Base-by-base conservation (phyloP, 1,140 invertebrate genomes). In the Mizuhopecten yessoensis region DNA sequence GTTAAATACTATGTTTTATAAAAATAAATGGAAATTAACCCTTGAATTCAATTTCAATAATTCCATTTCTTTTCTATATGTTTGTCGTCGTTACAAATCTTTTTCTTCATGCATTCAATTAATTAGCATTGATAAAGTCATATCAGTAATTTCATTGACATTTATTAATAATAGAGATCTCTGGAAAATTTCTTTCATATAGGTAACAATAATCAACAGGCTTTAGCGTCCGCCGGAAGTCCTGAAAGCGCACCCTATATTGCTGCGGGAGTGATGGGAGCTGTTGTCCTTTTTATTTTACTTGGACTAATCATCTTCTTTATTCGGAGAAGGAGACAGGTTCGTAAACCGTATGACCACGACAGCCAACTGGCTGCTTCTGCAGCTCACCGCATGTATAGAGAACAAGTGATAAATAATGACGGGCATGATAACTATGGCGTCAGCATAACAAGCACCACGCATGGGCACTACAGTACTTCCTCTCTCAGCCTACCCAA, bases 331-430 rank as follows among this genome's bases (percentile, higher is more conserved):
- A 86, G 89, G 1, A 42, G 88, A 90, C 86, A 92, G 91, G 91
- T 92, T 92, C 34, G 91, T 92, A 92, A 90, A 90, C 57, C 57
- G 23, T 75, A 75, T 75, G 57, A 75, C 57, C 57, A 75, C 57
- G n/a, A 75, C 57, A 75, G 57, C 57, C 57, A 75, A 75, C 57
- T 75, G 57, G 57, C 57, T 75, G 57, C 57, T 75, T 75, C 57
- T 5, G 57, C 57, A 29, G 57, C 57, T 75, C 57, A 75, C 57
- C 57, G 57, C 57, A 75, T 75, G 57, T 75, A 75, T 75, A 75
- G 57, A 75, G 57, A 75, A 29, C 57, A 75, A 0, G 57, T 75
- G 57, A 75, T 75, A 75, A 29, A 29, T 29, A 75, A 75, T 75
- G 57, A 75, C 57, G 20, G 57, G 57, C 57, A 75, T 75, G 57